A percentile compares a stretch with the other conserved stretches of the same genome.
These are phyloP conservation scores for Paramisgurnus dabryanus DNA, from an alignment of 2,113 vertebrate genomes.

Conservation along the genomic window DNA sequence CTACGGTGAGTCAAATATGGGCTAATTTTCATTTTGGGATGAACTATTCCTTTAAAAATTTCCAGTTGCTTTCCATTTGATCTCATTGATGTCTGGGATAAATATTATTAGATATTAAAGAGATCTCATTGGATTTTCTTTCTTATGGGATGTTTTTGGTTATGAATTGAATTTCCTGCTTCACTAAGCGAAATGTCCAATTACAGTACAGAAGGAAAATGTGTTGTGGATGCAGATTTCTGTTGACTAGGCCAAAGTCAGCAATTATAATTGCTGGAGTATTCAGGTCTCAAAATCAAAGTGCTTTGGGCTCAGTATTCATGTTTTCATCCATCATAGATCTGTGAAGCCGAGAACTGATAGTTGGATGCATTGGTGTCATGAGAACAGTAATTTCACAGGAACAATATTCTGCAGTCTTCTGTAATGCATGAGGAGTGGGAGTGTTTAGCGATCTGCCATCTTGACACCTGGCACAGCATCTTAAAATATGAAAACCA, in stretches of 20 bases:
- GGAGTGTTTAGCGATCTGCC: slow-evolving; percentile 23
- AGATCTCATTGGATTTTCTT: too few species aligned
- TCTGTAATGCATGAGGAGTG: not conserved
- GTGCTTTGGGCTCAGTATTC: not conserved
- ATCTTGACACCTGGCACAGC: not conserved
- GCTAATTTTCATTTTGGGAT: too few species aligned
- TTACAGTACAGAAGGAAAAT: not conserved
- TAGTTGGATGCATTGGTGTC: not conserved
- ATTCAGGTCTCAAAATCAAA: not conserved
- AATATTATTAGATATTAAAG: too few species aligned
- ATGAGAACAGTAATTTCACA: slow-evolving; percentile 6
- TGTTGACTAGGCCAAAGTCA: not conserved
- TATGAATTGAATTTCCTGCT: not conserved
- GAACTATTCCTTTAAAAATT: too few species aligned
- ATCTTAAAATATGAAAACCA: slow-evolving; percentile 25
- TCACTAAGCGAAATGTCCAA: not conserved
- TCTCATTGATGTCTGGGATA: too few species aligned
- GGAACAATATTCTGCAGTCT: not conserved
- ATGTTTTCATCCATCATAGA: slow-evolving; percentile 12
- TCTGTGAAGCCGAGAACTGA: not conserved
- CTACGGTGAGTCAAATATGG: too few species aligned
- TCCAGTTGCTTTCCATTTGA: too few species aligned
- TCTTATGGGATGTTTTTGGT: too few species aligned
- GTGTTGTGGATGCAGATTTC: not conserved
- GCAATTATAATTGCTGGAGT: not conserved